These are phyloP conservation scores for Drosophila equinoxialis DNA, from an alignment of 1,140 invertebrate species.

Conservation along the genomic window DNA sequence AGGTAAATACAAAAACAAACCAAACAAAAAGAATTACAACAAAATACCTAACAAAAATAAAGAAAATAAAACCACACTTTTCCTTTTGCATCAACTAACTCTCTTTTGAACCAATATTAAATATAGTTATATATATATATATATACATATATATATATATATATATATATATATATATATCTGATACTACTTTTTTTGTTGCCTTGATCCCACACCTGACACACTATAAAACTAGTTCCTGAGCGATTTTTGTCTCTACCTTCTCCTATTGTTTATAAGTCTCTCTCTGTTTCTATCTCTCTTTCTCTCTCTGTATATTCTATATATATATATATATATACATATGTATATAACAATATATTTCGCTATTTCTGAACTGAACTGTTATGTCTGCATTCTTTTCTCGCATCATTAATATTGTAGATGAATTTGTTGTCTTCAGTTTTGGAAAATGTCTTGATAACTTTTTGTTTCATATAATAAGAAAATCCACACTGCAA, in stretches of 20 bases:
- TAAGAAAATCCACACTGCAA: constrained; percentile 75
- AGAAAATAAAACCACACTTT: constrained; percentile 44
- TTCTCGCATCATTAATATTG: constrained; percentile 82
- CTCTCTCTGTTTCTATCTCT: constrained; percentile 35
- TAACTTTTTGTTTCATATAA: constrained; percentile 36
- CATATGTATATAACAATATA: constrained; percentile 42
- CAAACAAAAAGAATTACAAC: constrained; percentile 43
- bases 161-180: background rate
- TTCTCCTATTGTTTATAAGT: constrained; percentile 7
- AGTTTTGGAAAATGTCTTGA: constrained; percentile 42
- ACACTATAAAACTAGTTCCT: constrained; percentile 38
- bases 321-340: constrained; percentile 8
- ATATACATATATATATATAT: background rate
- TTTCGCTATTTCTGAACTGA: constrained; percentile 14
- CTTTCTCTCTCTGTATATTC: constrained; percentile 21
- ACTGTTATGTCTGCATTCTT: constrained; percentile 72
- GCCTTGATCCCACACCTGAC: constrained; percentile 19
- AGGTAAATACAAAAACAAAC: constrained; percentile 79
- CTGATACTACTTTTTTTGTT: background rate
- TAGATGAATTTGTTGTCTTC: constrained; percentile 75
- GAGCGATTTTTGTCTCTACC: constrained; percentile 43
- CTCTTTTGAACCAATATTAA: constrained; percentile 48
- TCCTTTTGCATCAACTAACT: constrained; percentile 76
- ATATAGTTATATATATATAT: constrained; percentile 34
- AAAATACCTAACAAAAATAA: constrained; percentile 24